Conservation (phyloP, 2,797 vertebrate species). For the Aselliscus stoliczkanus region DNA sequence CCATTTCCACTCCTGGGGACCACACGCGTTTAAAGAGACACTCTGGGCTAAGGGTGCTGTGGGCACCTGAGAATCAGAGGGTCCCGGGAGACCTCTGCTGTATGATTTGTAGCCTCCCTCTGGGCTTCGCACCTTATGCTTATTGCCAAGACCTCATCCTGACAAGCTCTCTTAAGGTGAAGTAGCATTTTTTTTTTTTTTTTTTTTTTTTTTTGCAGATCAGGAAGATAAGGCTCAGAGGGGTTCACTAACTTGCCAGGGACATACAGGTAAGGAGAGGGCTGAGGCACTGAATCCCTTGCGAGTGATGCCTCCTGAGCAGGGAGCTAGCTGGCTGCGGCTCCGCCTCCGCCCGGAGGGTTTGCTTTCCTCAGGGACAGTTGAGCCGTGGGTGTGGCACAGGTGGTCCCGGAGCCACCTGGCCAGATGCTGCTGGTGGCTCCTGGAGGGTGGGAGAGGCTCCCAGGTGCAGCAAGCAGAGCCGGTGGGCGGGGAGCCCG, state of each 20-base stretch:
- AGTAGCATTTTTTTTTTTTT: not conserved
- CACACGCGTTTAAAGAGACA: not conserved
- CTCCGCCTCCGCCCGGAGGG: not conserved
- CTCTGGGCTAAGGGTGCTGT: accelerated
- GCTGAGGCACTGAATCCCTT: not conserved
- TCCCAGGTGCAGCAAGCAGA: not conserved
- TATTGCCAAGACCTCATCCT: not conserved
- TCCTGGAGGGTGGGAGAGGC: not conserved
- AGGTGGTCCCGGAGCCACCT: not conserved
- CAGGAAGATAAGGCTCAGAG: not conserved
- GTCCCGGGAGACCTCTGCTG: not conserved
- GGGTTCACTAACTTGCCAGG: not conserved
- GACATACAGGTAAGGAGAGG: not conserved
- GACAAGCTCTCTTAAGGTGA: not conserved
- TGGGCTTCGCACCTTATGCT: not conserved
- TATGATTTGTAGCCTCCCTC: not conserved
- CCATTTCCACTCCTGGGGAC: not conserved
- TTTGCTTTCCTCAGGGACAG: not conserved
- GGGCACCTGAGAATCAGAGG: not conserved
- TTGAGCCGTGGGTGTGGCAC: accelerated
- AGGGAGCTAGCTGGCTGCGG: not conserved
- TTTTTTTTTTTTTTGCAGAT: not conserved
- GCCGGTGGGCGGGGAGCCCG: accelerated
- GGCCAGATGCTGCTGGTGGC: not conserved
- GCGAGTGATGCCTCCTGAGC: not conserved